A percentile compares a stretch with the other conserved stretches of the same genome.
Conservation (phyloP, 2,797 vertebrate species). For the Clarias pachynema region DNA sequence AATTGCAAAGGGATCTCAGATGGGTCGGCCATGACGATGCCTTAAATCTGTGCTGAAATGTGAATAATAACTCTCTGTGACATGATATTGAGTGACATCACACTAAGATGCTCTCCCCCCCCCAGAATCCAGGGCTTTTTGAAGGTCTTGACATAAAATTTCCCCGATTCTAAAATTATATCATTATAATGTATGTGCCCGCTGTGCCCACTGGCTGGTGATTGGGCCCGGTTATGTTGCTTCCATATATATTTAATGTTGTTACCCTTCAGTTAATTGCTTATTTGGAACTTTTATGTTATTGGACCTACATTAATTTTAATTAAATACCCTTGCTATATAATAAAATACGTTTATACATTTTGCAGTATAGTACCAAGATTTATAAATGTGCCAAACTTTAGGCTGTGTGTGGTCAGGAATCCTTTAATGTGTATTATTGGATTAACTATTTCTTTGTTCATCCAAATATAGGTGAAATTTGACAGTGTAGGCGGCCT, state of each 20-base stretch:
- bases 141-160: too few relatives aligned
- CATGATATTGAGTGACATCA: too few relatives aligned
- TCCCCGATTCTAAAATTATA: too few relatives aligned
- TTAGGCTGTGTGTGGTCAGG: background rate
- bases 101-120: too few relatives aligned
- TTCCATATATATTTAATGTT: background rate
- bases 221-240: too few relatives aligned
- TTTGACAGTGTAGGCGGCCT: constrained; percentile 96
- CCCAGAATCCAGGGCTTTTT: too few relatives aligned
- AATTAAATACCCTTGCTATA: background rate
- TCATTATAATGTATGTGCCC: too few relatives aligned
- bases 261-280: background rate
- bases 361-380: background rate
- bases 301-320: background rate
- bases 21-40: too few relatives aligned
- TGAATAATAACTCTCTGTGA: too few relatives aligned
- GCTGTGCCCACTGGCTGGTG: too few relatives aligned
- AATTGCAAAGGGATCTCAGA: too few relatives aligned
- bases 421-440: background rate
- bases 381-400: background rate
- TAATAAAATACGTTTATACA: background rate
- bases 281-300: background rate
- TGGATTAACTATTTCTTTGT: background rate
- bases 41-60: too few relatives aligned
- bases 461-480: constrained; percentile 77